phyloP scores from a whole-genome alignment of 2,113 vertebrate genomes.

The Phocoena sinus region DNA sequence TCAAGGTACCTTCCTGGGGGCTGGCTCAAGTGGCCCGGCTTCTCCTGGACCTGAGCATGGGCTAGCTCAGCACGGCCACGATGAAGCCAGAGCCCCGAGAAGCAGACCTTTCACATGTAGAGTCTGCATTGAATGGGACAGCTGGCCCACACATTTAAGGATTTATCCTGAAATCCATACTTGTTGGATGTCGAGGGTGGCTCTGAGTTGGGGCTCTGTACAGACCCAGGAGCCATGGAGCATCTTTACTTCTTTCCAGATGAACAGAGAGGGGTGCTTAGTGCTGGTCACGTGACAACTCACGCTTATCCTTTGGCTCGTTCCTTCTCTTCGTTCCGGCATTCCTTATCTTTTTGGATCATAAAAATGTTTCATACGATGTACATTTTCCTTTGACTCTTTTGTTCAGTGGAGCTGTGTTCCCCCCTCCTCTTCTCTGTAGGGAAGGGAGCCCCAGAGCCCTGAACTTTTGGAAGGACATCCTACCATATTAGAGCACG shows the following conservation, averaged over 20 bases:
- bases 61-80: accelerated
- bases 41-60: not conserved
- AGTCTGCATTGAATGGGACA: not conserved
- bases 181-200: not conserved
- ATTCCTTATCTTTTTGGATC: not conserved
- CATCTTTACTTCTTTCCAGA: accelerated
- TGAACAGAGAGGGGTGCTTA: accelerated
- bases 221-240: not conserved
- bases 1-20: no score
- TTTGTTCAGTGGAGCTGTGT: not conserved
- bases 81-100: not conserved
- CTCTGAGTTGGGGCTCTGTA: not conserved
- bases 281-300: accelerated
- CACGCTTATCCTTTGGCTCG: accelerated
- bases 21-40: not conserved
- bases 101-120: no score
- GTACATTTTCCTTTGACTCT: not conserved
- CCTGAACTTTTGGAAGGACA: not conserved
- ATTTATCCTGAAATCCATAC: not conserved
- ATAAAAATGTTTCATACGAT: not conserved
- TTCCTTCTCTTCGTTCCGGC: not conserved
- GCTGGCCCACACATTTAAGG: not conserved
- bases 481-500: accelerated
- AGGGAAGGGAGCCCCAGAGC: not conserved
- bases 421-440: not conserved